Percentiles rank a stretch among this genome's conserved stretches.
These are phyloP conservation scores for Wiebesia pumilae DNA, from an alignment of 1,140 invertebrate genomes.

Conservation along the genomic window DNA sequence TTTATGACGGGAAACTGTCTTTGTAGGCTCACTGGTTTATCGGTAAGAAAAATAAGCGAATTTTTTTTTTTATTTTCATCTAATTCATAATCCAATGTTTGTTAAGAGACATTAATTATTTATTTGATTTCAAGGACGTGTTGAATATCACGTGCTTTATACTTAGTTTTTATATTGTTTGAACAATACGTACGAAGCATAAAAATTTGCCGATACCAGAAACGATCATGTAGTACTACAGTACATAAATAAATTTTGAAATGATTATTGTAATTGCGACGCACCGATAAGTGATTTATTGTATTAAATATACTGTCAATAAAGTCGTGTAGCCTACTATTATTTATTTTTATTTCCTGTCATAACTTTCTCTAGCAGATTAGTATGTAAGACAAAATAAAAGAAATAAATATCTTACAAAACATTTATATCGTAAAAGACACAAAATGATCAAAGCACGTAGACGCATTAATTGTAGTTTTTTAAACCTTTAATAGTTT, in stretches of 20 bases:
- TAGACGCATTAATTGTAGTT: too few species aligned
- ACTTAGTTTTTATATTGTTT: neutral
- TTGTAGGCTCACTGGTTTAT: slow-evolving; percentile 37
- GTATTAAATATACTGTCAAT: slow-evolving; percentile 57
- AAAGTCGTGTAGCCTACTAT: slow-evolving; percentile 55
- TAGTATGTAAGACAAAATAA: too few species aligned
- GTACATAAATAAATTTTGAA: slow-evolving; percentile 32
- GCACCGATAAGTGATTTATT: slow-evolving; percentile 52
- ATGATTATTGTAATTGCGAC: slow-evolving; percentile 37
- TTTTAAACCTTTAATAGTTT: too few species aligned
- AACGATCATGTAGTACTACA: slow-evolving; percentile 19
- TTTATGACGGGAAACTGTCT: slow-evolving; percentile 52
- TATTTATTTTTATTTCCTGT: neutral
- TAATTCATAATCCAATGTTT: neutral
- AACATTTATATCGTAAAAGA: too few species aligned
- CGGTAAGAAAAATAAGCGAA: slow-evolving; percentile 11
- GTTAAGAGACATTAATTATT: neutral
- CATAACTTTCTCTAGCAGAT: too few species aligned
- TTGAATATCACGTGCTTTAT: slow-evolving; percentile 27
- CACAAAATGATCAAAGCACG: too few species aligned
- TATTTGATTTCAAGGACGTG: neutral
- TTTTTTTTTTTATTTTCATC: slow-evolving; percentile 17
- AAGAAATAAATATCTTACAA: too few species aligned
- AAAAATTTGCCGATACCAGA: slow-evolving; percentile 16
- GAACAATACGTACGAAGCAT: neutral